These are phyloP conservation scores for Dysdera silvatica DNA, from an alignment of 1,140 invertebrate species.

Conservation along the genomic window DNA sequence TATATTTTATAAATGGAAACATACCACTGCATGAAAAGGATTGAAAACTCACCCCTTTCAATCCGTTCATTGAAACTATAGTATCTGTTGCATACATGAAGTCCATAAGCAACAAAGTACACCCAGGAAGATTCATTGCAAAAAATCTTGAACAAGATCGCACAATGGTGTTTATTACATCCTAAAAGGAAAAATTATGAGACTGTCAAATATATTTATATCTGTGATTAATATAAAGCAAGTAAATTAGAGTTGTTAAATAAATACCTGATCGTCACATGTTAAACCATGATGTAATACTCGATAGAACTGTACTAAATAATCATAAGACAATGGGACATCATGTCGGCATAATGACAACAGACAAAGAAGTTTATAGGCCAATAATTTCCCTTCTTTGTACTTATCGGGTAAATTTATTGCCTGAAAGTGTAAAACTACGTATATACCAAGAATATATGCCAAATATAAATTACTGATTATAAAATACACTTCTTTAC, in stretches of 20 bases:
- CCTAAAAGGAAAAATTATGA: conserved; percentile 40
- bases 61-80: conserved; percentile 70
- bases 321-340: conserved; percentile 54
- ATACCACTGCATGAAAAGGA: too few species aligned
- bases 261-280: conserved; percentile 49
- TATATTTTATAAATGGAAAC: background rate
- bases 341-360: conserved; percentile 56
- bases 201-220: background rate
- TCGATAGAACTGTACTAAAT: conserved; percentile 79
- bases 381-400: conserved; percentile 65
- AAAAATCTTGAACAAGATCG: conserved; percentile 66
- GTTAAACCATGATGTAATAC: conserved; percentile 68
- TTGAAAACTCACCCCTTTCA: conserved; percentile 54
- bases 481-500: too few species aligned
- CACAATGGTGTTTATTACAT: conserved; percentile 57
- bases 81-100: conserved; percentile 82
- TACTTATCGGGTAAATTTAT: conserved; percentile 58
- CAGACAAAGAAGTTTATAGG: conserved; percentile 68
- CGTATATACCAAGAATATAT: background rate
- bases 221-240: background rate
- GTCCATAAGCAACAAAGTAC: conserved; percentile 75
- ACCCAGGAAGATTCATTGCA: conserved; percentile 77
- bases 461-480: too few species aligned
- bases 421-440: conserved; percentile 45
- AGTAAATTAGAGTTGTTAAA: conserved; percentile 18